Percentiles rank a stretch among this genome's conserved stretches.
Evolutionary conservation across 2,797 vertebrate species (phyloP).

Genomic region (Gymnocypris eckloni): DNA sequence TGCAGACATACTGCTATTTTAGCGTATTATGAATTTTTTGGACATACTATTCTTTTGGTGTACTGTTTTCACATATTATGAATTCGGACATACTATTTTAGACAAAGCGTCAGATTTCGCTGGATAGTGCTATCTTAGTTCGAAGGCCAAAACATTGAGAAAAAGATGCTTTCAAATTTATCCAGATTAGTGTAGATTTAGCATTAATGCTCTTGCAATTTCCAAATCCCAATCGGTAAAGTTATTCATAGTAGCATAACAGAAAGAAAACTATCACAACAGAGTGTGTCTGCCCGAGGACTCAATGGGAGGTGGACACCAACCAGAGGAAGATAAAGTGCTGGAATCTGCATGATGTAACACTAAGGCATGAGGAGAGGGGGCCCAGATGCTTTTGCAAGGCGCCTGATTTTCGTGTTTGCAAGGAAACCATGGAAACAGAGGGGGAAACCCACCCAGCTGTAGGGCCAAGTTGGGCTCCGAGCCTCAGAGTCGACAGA

Average conservation of each 20-base stretch:
- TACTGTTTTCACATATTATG: not conserved
- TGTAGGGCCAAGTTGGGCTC: slow-evolving; percentile 67
- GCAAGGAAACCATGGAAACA: slow-evolving; percentile 71
- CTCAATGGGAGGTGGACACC: slow-evolving; percentile 44
- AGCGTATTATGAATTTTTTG: too few species aligned
- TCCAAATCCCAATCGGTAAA: not conserved
- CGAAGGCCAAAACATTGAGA: not conserved
- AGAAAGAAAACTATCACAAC: slow-evolving; percentile 25
- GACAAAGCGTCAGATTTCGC: not conserved
- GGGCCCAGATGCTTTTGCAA: slow-evolving; percentile 59
- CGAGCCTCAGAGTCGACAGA: slow-evolving; percentile 52
- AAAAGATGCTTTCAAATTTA: not conserved
- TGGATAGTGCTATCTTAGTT: too few species aligned
- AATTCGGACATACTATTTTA: not conserved
- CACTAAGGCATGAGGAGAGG: slow-evolving; percentile 51
- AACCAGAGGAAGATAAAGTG: slow-evolving; percentile 51
- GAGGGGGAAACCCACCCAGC: slow-evolving; percentile 82
- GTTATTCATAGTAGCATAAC: slow-evolving; percentile 33
- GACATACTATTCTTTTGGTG: not conserved
- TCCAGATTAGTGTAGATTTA: not conserved
- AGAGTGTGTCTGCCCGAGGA: slow-evolving; percentile 6
- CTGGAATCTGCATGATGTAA: slow-evolving; percentile 58
- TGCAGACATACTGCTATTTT: too few species aligned
- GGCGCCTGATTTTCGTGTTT: slow-evolving; percentile 72
- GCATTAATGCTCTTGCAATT: not conserved